phyloP scores from a whole-genome alignment of 2,113 vertebrate genomes.

The Xiphophorus couchianus region DNA sequence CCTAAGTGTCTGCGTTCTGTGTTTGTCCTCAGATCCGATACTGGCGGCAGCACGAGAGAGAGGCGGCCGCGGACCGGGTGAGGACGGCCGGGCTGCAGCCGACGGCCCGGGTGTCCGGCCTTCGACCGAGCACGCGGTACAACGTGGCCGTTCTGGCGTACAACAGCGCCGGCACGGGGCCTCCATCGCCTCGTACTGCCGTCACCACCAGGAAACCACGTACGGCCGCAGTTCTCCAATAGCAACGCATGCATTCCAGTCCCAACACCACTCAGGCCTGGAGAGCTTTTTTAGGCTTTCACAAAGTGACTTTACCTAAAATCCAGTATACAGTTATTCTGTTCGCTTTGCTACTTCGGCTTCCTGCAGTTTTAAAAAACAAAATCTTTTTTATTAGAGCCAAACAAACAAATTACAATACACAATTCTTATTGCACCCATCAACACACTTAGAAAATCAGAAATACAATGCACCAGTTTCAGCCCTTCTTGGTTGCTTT shows the following conservation, averaged over 20 bases:
- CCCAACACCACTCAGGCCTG: not conserved
- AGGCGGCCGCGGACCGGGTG: constrained; percentile 92
- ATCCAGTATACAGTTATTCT: too few relatives aligned
- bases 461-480: too few relatives aligned
- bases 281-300: not conserved
- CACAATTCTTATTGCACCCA: too few relatives aligned
- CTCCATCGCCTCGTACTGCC: constrained; percentile 85
- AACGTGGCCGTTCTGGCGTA: constrained; percentile 91
- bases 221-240: constrained; percentile 58
- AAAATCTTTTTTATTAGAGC: too few relatives aligned
- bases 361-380: too few relatives aligned
- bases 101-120: constrained; percentile 83
- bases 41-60: constrained; percentile 93
- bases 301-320: too few relatives aligned
- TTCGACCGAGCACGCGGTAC: constrained; percentile 92
- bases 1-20: not conserved
- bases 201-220: constrained; percentile 91
- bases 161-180: constrained; percentile 93
- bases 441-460: too few relatives aligned
- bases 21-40: constrained; percentile 87
- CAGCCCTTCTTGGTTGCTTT: too few relatives aligned
- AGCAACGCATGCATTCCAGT: not conserved
- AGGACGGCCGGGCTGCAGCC: constrained; percentile 88
- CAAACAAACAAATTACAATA: too few relatives aligned
- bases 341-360: too few relatives aligned